Evolutionary conservation across 2,113 vertebrate species (phyloP).

Genomic region (Pelecanus crispus): DNA sequence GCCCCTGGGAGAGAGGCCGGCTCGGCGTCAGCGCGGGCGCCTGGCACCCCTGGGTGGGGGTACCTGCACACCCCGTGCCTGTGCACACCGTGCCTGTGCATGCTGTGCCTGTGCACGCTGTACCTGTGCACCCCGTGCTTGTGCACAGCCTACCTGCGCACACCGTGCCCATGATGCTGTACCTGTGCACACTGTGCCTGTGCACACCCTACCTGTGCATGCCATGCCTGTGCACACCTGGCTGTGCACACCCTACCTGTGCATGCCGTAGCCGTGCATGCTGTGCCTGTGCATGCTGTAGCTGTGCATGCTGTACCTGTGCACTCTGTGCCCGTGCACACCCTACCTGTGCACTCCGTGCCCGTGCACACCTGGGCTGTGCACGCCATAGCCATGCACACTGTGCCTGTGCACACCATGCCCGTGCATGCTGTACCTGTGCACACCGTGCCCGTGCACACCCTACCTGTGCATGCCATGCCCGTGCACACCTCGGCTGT

Average conservation of each 20-base stretch:
- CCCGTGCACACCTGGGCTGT: background rate
- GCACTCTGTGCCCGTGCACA: background rate
- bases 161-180: fast-evolving
- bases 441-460: background rate
- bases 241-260: background rate
- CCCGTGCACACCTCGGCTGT: too few relatives aligned
- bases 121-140: too few relatives aligned
- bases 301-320: fast-evolving
- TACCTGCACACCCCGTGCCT: too few relatives aligned
- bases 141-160: fast-evolving
- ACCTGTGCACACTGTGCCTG: fast-evolving
- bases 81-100: background rate
- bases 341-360: fast-evolving
- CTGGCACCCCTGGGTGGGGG: too few relatives aligned
- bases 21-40: fast-evolving
- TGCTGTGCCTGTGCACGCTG: background rate
- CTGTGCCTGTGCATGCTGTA: fast-evolving
- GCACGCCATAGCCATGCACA: fast-evolving
- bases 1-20: background rate
- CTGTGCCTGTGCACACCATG: fast-evolving
- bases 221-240: fast-evolving
- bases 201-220: fast-evolving
- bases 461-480: background rate
- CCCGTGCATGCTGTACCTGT: fast-evolving
- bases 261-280: too few relatives aligned